Evolutionary conservation across 2,888 invertebrate species (phyloP), one percentile per base, ranked within the genome.

Genomic region (Mesorhabditis sp.): DNA sequence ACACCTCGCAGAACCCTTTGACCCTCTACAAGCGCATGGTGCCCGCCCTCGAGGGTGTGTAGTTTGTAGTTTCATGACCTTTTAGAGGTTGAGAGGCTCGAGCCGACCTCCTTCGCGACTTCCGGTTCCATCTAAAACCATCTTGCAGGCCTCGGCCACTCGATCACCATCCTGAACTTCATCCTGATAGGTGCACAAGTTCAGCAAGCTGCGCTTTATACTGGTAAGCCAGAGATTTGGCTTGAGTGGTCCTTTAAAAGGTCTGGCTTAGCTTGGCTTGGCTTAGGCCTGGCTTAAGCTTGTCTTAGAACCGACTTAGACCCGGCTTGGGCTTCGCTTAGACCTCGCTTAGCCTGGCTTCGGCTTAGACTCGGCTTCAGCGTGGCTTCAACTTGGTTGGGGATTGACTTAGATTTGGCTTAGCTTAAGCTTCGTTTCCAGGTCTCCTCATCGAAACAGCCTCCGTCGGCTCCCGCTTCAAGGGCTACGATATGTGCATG

Each of bases 1-100:
- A 74, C 65, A 70, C 78, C 6, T 76, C 76, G 0, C 73, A 72
- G 3, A 73, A 71, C 5, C 74, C 76, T 28, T 67, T 72, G 0
- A 73, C 70, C 3, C 70, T 72, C 7, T 76, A 74, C 61, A 71
- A 71, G 2, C 45, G 72, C 70, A 73, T 75, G 70, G 73, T 69
- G 41, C 75, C 75, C 1, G 72, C 72, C 4, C 67, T 75, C 67
- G 75, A 70, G 3, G 75, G 44, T 63, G 28, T 15, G n/a, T 7
- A 13, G 28, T 13, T 2, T 15, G 28, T 10, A 63, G 7, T 15
- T 63, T 28, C 7, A n/a, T 1, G 63, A 63, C 13, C 63, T 63
- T 50, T 50, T 50, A 28, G 28, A 28, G 28, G 28, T 28, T 28
- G 28, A 28, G 28, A 28, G 28, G 28, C 28, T 28, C 28, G 28